Evolutionary conservation across 1,140 invertebrate species (phyloP).

Genomic region (Leptinotarsa undecemlineata): DNA sequence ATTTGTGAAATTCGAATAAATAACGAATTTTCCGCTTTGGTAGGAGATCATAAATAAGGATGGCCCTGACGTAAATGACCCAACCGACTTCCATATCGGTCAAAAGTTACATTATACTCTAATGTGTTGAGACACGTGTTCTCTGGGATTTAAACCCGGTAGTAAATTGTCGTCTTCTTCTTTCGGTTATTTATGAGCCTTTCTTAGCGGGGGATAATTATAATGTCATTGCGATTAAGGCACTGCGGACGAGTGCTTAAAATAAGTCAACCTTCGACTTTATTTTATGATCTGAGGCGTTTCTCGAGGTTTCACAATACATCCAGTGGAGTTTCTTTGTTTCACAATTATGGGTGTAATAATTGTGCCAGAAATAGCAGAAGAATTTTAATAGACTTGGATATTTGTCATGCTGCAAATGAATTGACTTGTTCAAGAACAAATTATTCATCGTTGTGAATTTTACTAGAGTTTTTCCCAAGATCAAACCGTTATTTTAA

Average conservation of each 20-base stretch:
- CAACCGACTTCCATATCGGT: slow-evolving; percentile 22
- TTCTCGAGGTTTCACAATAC: not conserved
- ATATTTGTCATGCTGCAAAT: no score
- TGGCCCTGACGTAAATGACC: slow-evolving; percentile 25
- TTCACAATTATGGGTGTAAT: not conserved
- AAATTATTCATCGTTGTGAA: no score
- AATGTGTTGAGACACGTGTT: slow-evolving; percentile 24
- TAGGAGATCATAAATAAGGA: slow-evolving; percentile 22
- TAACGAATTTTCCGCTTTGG: slow-evolving; percentile 20
- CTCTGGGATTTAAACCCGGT: slow-evolving; percentile 18
- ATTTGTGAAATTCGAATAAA: slow-evolving; percentile 28
- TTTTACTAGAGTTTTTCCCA: no score
- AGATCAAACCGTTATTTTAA: no score
- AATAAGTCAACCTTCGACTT: slow-evolving; percentile 5
- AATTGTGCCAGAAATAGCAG: no score
- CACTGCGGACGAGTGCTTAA: not conserved
- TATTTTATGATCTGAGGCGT: not conserved
- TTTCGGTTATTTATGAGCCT: slow-evolving; percentile 23
- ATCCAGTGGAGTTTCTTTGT: not conserved
- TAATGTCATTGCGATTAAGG: slow-evolving; percentile 9
- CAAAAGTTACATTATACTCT: slow-evolving; percentile 8
- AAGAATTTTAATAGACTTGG: no score
- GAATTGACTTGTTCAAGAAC: no score
- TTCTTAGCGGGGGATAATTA: slow-evolving; percentile 23
- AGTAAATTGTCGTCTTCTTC: slow-evolving; percentile 20